These are phyloP conservation scores for Phasianus colchicus DNA, from an alignment of 2,113 vertebrate genomes.

Conservation along the genomic window DNA sequence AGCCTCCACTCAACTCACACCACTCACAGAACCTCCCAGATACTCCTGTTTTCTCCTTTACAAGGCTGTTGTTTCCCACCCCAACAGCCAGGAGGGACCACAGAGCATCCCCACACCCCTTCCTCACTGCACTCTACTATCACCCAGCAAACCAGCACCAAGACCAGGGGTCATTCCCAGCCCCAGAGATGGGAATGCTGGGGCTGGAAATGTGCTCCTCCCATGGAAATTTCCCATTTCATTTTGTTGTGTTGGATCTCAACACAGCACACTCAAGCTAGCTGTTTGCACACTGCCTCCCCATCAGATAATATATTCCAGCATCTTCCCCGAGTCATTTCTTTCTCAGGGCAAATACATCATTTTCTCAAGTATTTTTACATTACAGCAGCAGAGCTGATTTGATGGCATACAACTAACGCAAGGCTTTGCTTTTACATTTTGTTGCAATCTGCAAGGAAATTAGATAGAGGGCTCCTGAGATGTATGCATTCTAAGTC, in stretches of 20 bases:
- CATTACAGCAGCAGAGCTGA: constrained; percentile 5
- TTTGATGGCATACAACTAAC: background rate
- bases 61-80: background rate
- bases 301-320: background rate
- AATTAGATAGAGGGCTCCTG: background rate
- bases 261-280: background rate
- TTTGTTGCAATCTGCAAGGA: background rate
- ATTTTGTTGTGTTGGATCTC: background rate
- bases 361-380: background rate
- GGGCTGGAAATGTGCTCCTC: background rate
- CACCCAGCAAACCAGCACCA: background rate
- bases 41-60: background rate
- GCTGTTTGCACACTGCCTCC: background rate
- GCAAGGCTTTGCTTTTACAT: background rate
- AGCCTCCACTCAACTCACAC: background rate
- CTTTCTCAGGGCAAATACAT: background rate
- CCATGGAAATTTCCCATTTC: background rate
- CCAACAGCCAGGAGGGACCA: background rate
- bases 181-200: fast-evolving
- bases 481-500: background rate
- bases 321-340: background rate
- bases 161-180: background rate
- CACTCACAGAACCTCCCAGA: background rate
- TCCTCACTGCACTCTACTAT: background rate
- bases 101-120: background rate